Conservation (phyloP, 2,797 vertebrate species). For the Enteromius afrohamiltoni region DNA sequence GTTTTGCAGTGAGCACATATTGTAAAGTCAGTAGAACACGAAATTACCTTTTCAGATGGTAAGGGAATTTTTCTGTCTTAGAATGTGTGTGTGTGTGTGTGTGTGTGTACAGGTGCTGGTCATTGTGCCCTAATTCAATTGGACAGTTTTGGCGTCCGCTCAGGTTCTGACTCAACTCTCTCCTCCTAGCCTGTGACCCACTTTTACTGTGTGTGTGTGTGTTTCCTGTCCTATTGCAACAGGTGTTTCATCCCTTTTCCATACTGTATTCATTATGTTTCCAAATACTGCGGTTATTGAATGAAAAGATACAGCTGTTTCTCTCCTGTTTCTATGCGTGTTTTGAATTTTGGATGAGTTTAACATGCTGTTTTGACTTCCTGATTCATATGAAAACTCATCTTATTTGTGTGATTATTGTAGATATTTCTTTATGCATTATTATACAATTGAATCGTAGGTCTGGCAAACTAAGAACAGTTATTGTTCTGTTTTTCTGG, state of each 20-base stretch:
- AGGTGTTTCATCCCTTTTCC: constrained; percentile 41
- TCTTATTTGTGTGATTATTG: not conserved
- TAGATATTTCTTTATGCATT: not conserved
- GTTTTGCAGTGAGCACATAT: not conserved
- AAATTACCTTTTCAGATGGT: constrained; percentile 6
- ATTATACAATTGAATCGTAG: not conserved
- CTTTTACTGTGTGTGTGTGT: constrained; percentile 35
- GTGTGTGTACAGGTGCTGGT: constrained; percentile 42
- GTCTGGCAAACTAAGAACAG: not conserved
- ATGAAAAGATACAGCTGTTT: constrained; percentile 19
- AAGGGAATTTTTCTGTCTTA: not conserved
- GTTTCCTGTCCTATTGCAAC: constrained; percentile 22
- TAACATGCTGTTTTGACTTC: not conserved
- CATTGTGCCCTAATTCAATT: constrained; percentile 33
- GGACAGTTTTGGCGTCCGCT: constrained; percentile 23
- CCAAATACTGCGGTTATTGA: not conserved
- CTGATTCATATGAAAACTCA: not conserved
- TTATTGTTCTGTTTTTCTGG: constrained; percentile 4
- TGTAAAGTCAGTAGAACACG: not conserved
- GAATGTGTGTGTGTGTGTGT: constrained; percentile 4
- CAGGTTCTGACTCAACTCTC: constrained; percentile 41
- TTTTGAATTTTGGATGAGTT: not conserved
- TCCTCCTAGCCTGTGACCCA: constrained; percentile 47
- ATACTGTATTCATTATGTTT: constrained; percentile 14
- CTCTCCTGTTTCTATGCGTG: not conserved